phyloP scores from a whole-genome alignment of 2,113 vertebrate species.

The Hassar affinis region DNA sequence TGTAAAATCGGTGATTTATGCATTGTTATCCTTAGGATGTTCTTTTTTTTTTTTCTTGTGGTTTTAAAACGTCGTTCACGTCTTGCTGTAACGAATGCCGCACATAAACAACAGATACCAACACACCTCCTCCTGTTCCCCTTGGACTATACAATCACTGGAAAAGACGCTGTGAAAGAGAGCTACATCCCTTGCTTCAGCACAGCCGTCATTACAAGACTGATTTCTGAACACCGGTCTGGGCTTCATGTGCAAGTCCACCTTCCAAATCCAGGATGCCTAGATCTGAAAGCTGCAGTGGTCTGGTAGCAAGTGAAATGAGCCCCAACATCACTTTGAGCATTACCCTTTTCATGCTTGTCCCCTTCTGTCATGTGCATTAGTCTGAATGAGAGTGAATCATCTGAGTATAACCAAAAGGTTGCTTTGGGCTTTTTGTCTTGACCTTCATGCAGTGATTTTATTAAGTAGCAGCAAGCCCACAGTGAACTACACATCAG shows the following conservation, averaged over 20 bases:
- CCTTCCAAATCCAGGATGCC: slow-evolving; percentile 21
- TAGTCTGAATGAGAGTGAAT: slow-evolving; percentile 33
- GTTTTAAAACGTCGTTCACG: slow-evolving; percentile 56
- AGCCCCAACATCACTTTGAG: slow-evolving; percentile 17
- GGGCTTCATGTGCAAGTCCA: not conserved
- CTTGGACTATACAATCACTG: slow-evolving; percentile 33
- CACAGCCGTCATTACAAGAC: slow-evolving; percentile 21
- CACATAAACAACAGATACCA: slow-evolving; percentile 44
- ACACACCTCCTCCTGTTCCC: not conserved
- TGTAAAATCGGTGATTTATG: slow-evolving; percentile 52
- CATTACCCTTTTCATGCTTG: slow-evolving; percentile 33
- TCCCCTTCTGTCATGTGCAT: slow-evolving; percentile 41
- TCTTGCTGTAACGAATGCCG: slow-evolving; percentile 67
- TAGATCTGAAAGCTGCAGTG: not conserved
- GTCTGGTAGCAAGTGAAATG: slow-evolving; percentile 12
- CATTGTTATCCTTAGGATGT: slow-evolving; percentile 32
- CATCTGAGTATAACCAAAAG: slow-evolving; percentile 46
- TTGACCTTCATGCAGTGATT: slow-evolving; percentile 52
- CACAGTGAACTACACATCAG: slow-evolving; percentile 36
- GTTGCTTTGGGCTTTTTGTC: slow-evolving; percentile 40
- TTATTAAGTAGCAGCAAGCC: slow-evolving; percentile 39
- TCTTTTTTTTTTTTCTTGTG: slow-evolving; percentile 35
- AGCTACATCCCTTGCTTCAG: slow-evolving; percentile 11
- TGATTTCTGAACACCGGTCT: not conserved
- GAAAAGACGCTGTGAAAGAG: slow-evolving; percentile 32